Conservation (phyloP, 2,113 vertebrate genomes). For the Agelaius phoeniceus region DNA sequence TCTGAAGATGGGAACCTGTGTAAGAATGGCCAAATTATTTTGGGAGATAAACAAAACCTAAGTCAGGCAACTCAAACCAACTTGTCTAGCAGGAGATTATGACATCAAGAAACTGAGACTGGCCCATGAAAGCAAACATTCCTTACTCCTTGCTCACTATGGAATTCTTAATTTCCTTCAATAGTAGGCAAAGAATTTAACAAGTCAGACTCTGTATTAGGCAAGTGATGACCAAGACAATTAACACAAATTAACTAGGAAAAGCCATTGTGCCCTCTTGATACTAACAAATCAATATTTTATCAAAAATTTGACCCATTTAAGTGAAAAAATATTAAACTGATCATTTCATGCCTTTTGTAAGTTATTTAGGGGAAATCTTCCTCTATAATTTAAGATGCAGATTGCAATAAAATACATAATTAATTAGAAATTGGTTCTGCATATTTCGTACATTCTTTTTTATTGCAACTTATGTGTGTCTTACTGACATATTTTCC, state of each 20-base stretch:
- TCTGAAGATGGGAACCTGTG: not conserved
- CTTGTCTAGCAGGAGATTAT: not conserved
- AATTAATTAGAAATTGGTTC: not conserved
- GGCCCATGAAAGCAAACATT: conserved; percentile 17
- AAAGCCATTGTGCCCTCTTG: not conserved
- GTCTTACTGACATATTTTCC: not conserved
- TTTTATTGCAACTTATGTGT: not conserved
- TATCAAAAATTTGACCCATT: not conserved
- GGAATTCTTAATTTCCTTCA: not conserved
- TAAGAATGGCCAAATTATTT: not conserved
- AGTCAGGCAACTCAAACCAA: not conserved
- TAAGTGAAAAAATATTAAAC: not conserved
- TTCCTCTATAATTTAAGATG: not conserved
- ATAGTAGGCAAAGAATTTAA: not conserved
- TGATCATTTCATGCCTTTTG: fast-evolving
- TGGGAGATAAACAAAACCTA: not conserved
- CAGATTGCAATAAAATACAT: not conserved
- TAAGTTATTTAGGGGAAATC: not conserved
- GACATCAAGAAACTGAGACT: conserved; percentile 3
- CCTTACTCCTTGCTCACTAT: conserved; percentile 7
- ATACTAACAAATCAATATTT: not conserved
- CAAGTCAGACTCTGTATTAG: not conserved
- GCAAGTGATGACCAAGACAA: not conserved
- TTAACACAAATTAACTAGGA: not conserved
- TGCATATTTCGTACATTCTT: not conserved